Conservation (phyloP, 92 coral and sea anemone genomes). For the Phenganax stokvisi region DNA sequence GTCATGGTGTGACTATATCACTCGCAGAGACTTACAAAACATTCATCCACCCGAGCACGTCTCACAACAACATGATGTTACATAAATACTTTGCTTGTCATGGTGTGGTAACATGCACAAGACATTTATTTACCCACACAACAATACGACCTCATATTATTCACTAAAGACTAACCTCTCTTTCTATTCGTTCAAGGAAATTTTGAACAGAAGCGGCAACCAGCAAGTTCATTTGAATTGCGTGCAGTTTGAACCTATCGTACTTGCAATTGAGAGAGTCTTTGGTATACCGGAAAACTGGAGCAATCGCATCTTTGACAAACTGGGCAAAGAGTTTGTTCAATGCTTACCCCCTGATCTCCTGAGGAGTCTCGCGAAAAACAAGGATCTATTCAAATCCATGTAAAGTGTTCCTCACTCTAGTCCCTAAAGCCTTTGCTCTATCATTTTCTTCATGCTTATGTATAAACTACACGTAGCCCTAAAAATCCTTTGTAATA, state of each 20-base stretch:
- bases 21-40: too few relatives aligned
- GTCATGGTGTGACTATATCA: too few relatives aligned
- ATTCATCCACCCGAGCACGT: too few relatives aligned
- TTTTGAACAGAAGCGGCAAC: conserved; percentile 1
- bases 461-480: too few relatives aligned
- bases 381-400: conserved; percentile 28
- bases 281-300: neutral
- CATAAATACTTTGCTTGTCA: too few relatives aligned
- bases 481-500: too few relatives aligned
- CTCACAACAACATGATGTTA: too few relatives aligned
- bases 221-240: conserved; percentile 21
- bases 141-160: neutral
- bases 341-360: conserved; percentile 28
- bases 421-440: too few relatives aligned
- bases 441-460: too few relatives aligned
- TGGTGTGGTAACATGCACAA: too few relatives aligned
- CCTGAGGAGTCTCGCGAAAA: conserved; percentile 19
- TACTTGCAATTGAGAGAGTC: conserved; percentile 11
- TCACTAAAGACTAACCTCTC: neutral
- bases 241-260: conserved; percentile 30
- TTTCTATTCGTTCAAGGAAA: neutral
- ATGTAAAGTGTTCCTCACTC: neutral
- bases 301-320: conserved; percentile 23
- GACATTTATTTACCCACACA: too few relatives aligned
- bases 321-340: conserved; percentile 32